These are phyloP conservation scores for Dromococcyx pavoninus DNA, from an alignment of 2,797 vertebrate species.

Conservation along the genomic window DNA sequence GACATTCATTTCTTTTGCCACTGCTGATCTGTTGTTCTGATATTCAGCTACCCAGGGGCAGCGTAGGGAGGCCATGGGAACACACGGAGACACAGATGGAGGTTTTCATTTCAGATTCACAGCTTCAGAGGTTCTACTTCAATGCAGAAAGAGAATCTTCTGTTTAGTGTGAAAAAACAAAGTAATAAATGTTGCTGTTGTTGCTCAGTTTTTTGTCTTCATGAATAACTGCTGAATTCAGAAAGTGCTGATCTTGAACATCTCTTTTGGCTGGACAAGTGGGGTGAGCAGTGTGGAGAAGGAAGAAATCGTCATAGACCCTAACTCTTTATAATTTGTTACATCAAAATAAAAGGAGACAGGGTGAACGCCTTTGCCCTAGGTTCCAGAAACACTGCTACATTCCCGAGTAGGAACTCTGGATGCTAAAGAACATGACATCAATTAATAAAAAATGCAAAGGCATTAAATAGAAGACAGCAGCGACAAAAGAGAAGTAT, in stretches of 20 bases:
- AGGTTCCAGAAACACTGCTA: neutral
- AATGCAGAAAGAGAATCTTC: constrained; percentile 46
- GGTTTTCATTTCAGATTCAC: constrained; percentile 61
- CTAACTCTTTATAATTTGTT: neutral
- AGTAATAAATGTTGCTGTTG: constrained; percentile 55
- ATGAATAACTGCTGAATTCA: constrained; percentile 8
- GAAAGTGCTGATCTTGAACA: neutral
- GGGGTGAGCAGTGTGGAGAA: neutral
- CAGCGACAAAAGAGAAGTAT: neutral
- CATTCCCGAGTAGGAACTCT: neutral
- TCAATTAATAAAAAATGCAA: neutral
- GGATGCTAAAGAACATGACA: neutral
- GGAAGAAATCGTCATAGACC: neutral
- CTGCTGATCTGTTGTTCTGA: constrained; percentile 35
- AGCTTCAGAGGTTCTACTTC: constrained; percentile 47
- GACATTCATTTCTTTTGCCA: neutral
- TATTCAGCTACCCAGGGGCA: constrained; percentile 46
- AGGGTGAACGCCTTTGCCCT: neutral
- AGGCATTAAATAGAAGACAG: neutral
- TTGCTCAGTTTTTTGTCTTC: constrained; percentile 56
- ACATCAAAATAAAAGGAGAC: neutral
- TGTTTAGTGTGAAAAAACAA: constrained; percentile 64
- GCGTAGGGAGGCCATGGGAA: constrained; percentile 39
- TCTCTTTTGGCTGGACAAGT: neutral
- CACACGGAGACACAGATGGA: constrained; percentile 64